phyloP scores from a whole-genome alignment of 2,797 vertebrate species.

The Avahi laniger region DNA sequence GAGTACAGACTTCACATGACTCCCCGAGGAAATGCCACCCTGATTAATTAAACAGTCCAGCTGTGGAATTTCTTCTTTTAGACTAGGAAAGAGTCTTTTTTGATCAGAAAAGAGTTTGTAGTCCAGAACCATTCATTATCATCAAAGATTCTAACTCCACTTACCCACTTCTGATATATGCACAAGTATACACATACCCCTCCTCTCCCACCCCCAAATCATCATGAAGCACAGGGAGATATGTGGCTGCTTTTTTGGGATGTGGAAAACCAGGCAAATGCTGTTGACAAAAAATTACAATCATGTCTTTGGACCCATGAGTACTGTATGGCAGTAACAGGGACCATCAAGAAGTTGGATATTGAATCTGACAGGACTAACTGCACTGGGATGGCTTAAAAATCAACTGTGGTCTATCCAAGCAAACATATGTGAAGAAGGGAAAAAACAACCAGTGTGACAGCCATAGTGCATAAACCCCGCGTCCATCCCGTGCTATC shows the following conservation, averaged over 20 bases:
- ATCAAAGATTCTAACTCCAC: not conserved
- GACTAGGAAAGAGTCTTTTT: not conserved
- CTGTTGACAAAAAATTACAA: not conserved
- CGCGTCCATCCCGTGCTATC: not conserved
- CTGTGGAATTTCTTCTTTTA: not conserved
- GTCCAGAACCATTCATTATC: not conserved
- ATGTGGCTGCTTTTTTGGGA: not conserved
- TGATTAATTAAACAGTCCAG: not conserved
- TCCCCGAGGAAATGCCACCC: not conserved
- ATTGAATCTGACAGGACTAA: constrained; percentile 3
- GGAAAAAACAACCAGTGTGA: not conserved
- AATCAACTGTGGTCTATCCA: not conserved
- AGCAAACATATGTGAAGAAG: not conserved
- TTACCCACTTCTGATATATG: not conserved
- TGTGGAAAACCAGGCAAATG: not conserved
- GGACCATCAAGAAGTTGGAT: not conserved
- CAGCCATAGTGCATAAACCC: not conserved
- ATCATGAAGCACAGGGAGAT: not conserved
- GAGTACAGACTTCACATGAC: not conserved
- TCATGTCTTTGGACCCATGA: not conserved
- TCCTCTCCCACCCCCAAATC: not conserved
- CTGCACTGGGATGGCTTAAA: not conserved
- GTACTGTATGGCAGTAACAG: not conserved
- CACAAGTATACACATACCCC: accelerated
- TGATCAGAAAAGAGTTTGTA: not conserved